These are phyloP conservation scores for Penaeus japonicus DNA, from an alignment of 1,140 invertebrate species.

Conservation along the genomic window DNA sequence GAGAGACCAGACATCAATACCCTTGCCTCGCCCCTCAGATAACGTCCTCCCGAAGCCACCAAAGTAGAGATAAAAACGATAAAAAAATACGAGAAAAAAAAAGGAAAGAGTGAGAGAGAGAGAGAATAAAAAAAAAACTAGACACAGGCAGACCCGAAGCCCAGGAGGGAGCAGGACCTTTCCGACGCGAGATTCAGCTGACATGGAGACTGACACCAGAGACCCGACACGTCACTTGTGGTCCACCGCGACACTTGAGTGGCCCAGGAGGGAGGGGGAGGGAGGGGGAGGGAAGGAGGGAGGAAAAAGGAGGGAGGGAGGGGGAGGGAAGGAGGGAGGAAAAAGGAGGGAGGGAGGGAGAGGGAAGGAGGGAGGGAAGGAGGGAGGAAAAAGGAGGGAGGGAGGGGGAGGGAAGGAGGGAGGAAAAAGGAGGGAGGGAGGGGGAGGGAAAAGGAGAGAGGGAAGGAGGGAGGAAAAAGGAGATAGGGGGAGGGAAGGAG, in stretches of 20 bases:
- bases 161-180: neutral
- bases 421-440: neutral
- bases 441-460: neutral
- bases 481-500: neutral
- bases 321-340: neutral
- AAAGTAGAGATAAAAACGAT: constrained; percentile 27
- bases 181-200: neutral
- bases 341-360: neutral
- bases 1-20: neutral
- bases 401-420: neutral
- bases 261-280: neutral
- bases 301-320: neutral
- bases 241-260: neutral
- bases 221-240: constrained; percentile 10
- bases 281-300: neutral
- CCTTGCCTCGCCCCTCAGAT: neutral
- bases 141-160: no score
- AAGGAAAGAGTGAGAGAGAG: no score
- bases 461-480: neutral
- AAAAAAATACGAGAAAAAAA: neutral
- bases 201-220: constrained; percentile 2
- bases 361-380: neutral
- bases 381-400: neutral
- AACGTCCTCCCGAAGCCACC: neutral
- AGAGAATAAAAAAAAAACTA: no score